These are phyloP conservation scores for Melanotaenia trifasciata DNA, from an alignment of 2,797 vertebrate genomes.

Conservation along the genomic window DNA sequence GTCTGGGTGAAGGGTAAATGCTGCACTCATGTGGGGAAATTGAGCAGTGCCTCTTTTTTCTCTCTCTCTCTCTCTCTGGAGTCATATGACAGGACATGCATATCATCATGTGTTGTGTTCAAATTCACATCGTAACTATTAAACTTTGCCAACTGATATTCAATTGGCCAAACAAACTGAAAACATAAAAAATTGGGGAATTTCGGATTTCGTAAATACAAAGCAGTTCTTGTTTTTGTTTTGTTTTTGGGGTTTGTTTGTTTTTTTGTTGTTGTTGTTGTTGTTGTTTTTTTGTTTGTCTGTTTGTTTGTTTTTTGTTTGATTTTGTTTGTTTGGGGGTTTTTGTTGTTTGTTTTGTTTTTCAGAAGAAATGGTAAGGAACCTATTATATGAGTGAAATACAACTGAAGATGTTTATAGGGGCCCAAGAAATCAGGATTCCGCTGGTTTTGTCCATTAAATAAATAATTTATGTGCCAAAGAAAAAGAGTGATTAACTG, in stretches of 20 bases:
- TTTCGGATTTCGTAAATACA: neutral
- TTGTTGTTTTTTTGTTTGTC: too few relatives aligned
- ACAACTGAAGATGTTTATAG: neutral
- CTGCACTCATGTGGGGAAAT: slow-evolving; percentile 81
- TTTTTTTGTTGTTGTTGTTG: too few relatives aligned
- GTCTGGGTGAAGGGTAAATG: slow-evolving; percentile 79
- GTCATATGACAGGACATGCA: slow-evolving; percentile 67
- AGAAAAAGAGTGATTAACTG: neutral
- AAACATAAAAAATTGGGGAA: too few relatives aligned
- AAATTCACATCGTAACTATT: neutral
- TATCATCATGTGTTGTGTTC: slow-evolving; percentile 57
- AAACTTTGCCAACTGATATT: neutral
- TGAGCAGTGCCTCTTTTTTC: slow-evolving; percentile 62
- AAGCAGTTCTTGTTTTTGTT: too few relatives aligned
- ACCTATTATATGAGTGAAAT: too few relatives aligned
- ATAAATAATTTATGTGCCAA: neutral
- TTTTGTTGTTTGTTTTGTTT: too few relatives aligned
- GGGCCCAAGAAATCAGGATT: neutral
- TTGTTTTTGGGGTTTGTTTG: too few relatives aligned
- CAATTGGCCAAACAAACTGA: neutral
- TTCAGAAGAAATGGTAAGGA: too few relatives aligned
- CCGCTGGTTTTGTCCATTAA: neutral
- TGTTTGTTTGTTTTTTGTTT: too few relatives aligned
- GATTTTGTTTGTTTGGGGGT: too few relatives aligned
- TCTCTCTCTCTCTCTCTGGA: slow-evolving; percentile 33